These are phyloP conservation scores for Solea senegalensis DNA, from an alignment of 2,113 vertebrate genomes.

Conservation along the genomic window DNA sequence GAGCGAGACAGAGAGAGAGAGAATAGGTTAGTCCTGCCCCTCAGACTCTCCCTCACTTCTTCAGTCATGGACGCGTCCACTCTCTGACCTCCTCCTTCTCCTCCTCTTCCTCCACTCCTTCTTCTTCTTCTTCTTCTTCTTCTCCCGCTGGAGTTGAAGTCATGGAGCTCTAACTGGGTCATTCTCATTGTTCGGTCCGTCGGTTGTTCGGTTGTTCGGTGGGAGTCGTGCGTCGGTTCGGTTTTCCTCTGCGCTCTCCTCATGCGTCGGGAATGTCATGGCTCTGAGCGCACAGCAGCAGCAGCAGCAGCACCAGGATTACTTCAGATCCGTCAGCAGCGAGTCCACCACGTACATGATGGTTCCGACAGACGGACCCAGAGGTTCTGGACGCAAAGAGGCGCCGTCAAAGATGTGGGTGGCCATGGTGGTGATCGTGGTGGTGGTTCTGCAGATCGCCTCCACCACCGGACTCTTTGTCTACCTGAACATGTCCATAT, in stretches of 20 bases:
- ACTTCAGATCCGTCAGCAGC: conserved; percentile 84
- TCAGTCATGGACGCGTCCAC: conserved; percentile 42
- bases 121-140: not conserved
- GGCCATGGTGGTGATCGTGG: conserved; percentile 84
- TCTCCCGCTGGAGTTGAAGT: not conserved
- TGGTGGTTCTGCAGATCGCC: conserved; percentile 84
- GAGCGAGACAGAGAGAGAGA: too few relatives aligned
- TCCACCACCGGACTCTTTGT: conserved; percentile 85
- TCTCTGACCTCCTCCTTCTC: conserved; percentile 21
- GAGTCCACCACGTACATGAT: conserved; percentile 87
- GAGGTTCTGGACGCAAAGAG: conserved; percentile 62
- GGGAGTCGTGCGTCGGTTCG: not conserved
- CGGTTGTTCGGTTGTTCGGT: too few relatives aligned
- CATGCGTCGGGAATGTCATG: conserved; percentile 83
- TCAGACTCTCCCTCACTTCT: not conserved
- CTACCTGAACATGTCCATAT: conserved; percentile 85
- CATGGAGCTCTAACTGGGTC: conserved; percentile 55
- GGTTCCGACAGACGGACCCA: conserved; percentile 76
- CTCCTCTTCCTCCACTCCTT: not conserved
- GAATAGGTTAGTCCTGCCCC: too few relatives aligned
- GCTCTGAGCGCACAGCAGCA: conserved; percentile 80
- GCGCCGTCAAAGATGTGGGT: conserved; percentile 81
- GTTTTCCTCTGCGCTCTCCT: conserved; percentile 41
- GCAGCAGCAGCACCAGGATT: conserved; percentile 80
- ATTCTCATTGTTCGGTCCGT: too few relatives aligned